phyloP scores from a whole-genome alignment of 2,797 vertebrate genomes.

The Pantherophis vulpinus region DNA sequence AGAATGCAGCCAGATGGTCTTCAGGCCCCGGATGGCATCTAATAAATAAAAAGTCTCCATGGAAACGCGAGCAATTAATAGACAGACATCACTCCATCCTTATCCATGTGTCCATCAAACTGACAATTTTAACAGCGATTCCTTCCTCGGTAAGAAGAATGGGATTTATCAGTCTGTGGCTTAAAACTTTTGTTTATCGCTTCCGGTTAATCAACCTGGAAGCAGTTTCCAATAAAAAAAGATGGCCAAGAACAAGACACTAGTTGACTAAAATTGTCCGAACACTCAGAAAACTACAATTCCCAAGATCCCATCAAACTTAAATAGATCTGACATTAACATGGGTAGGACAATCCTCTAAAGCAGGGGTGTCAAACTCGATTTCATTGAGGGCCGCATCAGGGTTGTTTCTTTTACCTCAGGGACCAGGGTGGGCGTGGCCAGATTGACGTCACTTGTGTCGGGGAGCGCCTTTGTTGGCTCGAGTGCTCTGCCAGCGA shows the following conservation, averaged over 20 bases:
- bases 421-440: too few relatives aligned
- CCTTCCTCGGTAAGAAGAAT: not conserved
- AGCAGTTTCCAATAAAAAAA: not conserved
- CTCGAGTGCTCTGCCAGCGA: too few relatives aligned
- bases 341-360: not conserved
- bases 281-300: not conserved
- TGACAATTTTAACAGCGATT: not conserved
- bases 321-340: not conserved
- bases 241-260: not conserved
- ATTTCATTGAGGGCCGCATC: too few relatives aligned
- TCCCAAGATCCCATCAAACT: not conserved
- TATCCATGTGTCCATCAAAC: not conserved
- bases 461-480: too few relatives aligned
- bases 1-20: slow-evolving; percentile 18
- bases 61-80: slow-evolving; percentile 11
- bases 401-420: too few relatives aligned
- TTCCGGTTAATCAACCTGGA: not conserved
- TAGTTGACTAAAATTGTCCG: not conserved
- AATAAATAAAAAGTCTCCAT: slow-evolving; percentile 4
- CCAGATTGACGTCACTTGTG: too few relatives aligned
- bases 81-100: not conserved
- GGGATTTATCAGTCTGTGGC: not conserved
- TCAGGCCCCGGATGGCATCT: not conserved
- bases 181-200: not conserved
- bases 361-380: not conserved